These are phyloP conservation scores for Mythimna ferrago DNA, from an alignment of 2,888 invertebrate genomes.

Conservation along the genomic window DNA sequence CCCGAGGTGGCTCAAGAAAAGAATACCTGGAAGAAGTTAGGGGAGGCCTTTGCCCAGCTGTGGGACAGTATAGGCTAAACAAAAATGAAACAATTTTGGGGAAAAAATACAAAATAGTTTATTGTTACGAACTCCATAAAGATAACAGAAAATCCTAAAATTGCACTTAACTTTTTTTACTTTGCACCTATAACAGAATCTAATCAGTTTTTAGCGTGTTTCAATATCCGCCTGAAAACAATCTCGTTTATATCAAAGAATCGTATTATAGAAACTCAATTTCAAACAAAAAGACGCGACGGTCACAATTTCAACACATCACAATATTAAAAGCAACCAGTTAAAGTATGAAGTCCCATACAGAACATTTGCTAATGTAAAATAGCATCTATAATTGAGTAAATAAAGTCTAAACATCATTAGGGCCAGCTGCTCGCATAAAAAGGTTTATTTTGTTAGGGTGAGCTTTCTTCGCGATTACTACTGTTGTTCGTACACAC, in stretches of 20 bases:
- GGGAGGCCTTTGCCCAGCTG: no score
- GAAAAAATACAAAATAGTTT: no score
- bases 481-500: conserved; percentile 81
- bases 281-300: conserved; percentile 65
- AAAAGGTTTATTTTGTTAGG: conserved; percentile 82
- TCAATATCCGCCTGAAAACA: not conserved
- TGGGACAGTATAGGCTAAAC: no score
- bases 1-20: no score
- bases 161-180: no score
- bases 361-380: conserved; percentile 66
- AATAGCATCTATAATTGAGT: conserved; percentile 69
- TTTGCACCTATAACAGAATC: no score
- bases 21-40: no score
- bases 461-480: conserved; percentile 86
- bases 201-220: no score
- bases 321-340: conserved; percentile 68
- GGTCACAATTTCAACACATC: conserved; percentile 67
- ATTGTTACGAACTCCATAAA: no score
- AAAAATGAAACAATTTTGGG: no score
- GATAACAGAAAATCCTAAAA: no score
- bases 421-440: conserved; percentile 70
- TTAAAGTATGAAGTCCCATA: conserved; percentile 65
- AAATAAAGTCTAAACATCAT: conserved; percentile 68
- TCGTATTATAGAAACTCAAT: not conserved
- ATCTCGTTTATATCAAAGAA: not conserved